Evolutionary conservation across 2,888 invertebrate species (phyloP).

Genomic region (Diplazon laetatorius): DNA sequence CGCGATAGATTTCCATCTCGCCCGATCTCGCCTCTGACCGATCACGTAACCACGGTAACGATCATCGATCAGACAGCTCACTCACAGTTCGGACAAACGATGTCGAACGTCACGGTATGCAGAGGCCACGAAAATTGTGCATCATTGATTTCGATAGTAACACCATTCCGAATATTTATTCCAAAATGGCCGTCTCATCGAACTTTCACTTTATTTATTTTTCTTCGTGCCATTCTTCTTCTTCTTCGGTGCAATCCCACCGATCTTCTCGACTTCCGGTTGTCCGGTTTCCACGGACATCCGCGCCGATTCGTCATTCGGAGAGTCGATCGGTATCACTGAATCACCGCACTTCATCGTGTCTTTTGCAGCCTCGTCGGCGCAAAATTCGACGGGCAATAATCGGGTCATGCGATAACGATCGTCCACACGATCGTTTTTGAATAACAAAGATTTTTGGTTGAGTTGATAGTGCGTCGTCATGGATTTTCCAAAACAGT

Average conservation of each 20-base stretch:
- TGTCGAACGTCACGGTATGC: constrained; percentile 28
- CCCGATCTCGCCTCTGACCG: constrained; percentile 43
- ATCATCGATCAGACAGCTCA: constrained; percentile 39
- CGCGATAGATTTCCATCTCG: constrained; percentile 39
- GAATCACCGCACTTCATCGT: constrained; percentile 51
- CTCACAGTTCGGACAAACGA: constrained; percentile 32
- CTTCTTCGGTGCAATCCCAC: constrained; percentile 51
- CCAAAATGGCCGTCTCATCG: background rate
- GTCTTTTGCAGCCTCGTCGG: constrained; percentile 51
- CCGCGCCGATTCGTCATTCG: constrained; percentile 58
- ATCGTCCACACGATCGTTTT: constrained; percentile 69
- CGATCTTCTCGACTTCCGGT: constrained; percentile 36
- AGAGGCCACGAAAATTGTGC: constrained; percentile 8
- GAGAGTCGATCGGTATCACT: constrained; percentile 49
- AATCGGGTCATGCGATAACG: constrained; percentile 73
- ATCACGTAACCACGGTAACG: constrained; percentile 57
- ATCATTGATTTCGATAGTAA: constrained; percentile 35
- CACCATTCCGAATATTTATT: constrained; percentile 2
- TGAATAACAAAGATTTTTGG: constrained; percentile 71
- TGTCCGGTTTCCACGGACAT: constrained; percentile 38
- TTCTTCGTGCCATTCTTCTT: constrained; percentile 44
- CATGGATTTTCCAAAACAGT: constrained; percentile 75
- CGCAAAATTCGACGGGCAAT: constrained; percentile 38
- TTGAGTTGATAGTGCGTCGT: constrained; percentile 74
- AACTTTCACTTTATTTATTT: constrained; percentile 53